Conservation (phyloP, 2,113 vertebrate genomes). For the Cinclus cinclus region DNA sequence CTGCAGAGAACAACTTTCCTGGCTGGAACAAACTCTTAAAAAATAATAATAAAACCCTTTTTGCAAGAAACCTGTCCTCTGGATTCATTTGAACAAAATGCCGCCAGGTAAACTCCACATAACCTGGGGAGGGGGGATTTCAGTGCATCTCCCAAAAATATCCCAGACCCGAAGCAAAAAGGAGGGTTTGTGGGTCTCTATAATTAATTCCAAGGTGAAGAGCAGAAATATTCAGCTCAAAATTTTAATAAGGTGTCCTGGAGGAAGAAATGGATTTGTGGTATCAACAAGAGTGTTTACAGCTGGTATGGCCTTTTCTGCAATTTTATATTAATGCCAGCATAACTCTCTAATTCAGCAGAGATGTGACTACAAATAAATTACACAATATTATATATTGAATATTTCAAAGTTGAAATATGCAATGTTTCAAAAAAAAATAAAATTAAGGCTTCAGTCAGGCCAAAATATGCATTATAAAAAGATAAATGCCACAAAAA, state of each 20-base stretch:
- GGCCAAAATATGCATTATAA: background rate
- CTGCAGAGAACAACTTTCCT: background rate
- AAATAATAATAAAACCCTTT: background rate
- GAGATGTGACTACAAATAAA: background rate
- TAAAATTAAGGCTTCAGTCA: background rate
- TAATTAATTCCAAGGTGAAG: background rate
- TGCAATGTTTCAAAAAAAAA: fast-evolving
- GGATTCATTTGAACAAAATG: background rate
- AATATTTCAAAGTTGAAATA: background rate
- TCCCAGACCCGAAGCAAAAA: background rate
- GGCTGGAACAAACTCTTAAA: background rate
- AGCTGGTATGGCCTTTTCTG: background rate
- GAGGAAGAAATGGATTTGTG: background rate
- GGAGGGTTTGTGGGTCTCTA: background rate
- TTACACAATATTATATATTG: background rate
- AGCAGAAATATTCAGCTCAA: background rate
- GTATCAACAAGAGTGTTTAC: background rate
- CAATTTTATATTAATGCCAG: background rate
- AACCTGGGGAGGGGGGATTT: background rate
- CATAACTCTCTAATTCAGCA: background rate
- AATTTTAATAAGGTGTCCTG: background rate
- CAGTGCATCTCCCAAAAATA: background rate
- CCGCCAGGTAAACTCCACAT: background rate
- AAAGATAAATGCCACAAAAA: background rate
- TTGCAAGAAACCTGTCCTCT: background rate